phyloP scores from a whole-genome alignment of 2,113 vertebrate genomes.

The Lonchura striata region DNA sequence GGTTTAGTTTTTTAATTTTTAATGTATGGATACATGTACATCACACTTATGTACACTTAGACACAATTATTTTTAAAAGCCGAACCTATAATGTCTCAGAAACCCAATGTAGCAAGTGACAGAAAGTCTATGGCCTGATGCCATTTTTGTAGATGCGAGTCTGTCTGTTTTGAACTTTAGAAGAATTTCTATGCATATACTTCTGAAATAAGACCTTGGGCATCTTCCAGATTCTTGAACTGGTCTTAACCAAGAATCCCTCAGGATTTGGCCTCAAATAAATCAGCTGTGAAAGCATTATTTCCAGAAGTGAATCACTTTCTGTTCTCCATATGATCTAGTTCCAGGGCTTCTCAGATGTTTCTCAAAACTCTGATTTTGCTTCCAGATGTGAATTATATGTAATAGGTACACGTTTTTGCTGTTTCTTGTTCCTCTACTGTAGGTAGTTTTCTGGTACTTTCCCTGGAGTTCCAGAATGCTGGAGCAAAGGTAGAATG shows the following conservation, averaged over 20 bases:
- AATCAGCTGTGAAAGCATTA: neutral
- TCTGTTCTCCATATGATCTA: neutral
- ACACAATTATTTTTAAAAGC: neutral
- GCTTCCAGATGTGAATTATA: neutral
- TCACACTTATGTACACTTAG: neutral
- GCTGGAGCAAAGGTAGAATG: neutral
- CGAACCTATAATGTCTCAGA: neutral
- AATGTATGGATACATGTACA: neutral
- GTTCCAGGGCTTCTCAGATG: neutral
- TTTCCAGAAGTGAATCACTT: neutral
- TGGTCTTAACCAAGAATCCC: neutral
- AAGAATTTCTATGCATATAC: neutral
- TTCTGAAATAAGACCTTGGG: constrained; percentile 14
- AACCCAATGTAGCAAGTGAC: neutral
- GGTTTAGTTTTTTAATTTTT: neutral
- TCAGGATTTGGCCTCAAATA: neutral
- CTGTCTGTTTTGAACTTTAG: neutral
- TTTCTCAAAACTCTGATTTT: neutral
- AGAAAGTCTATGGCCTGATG: neutral
- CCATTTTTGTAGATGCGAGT: neutral
- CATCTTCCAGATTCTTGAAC: neutral
- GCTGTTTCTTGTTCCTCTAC: neutral
- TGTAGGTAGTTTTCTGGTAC: neutral
- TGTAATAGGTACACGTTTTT: neutral
- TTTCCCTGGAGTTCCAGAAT: neutral